Base-by-base conservation (phyloP, 2,797 vertebrate species). In the Enteromius trimaculatus region DNA sequence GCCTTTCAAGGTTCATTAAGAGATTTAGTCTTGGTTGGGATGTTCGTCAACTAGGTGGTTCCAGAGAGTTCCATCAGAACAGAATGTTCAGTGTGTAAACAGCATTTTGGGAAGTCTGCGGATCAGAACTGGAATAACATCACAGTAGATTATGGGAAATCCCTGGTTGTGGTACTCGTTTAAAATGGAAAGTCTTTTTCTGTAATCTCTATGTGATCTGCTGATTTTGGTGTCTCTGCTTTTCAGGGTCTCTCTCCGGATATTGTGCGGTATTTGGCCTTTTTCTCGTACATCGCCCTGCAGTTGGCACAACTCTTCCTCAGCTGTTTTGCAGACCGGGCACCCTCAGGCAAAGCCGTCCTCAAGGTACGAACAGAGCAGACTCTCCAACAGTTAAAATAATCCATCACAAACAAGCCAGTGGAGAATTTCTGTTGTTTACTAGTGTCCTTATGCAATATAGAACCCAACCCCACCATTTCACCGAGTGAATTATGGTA, bases 241-340 rank as follows among this genome's bases (percentile, higher is more conserved):
- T 86, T 49, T 1, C 92, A 98, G 97, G 96, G 93, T 64, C 95
- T 97, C 68, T 87, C 89, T 69, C 92, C 93, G 0, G 95, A 97
- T 77, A 90, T 89, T 1, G 95, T 97, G 49, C 91, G 83, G 68
- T 96, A 97, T 49, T 65, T 96, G 80, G 92, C 94, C 49, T 94
- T 96, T 86, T 97, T 95, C 90, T 92, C 96, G 68, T 95, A 95
- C 87, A 93, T 95, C 87, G 89, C 87, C 21, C 93, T 98, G 87
- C 95, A 97, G 80, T 86, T 95, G 88, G 94, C 90, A 14, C 95
- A 98, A 88, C 94, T 98, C 7, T 92, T 96, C 84, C 90, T 98
- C 58, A 96, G 96, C 90, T 98, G 96, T 91, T 94, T 97, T 77
- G 94, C 94, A 29, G 97, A 99, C 90, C 93, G 88, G 7, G 91